Conservation (phyloP, 2,888 invertebrate genomes). For the Thecophora atra region DNA sequence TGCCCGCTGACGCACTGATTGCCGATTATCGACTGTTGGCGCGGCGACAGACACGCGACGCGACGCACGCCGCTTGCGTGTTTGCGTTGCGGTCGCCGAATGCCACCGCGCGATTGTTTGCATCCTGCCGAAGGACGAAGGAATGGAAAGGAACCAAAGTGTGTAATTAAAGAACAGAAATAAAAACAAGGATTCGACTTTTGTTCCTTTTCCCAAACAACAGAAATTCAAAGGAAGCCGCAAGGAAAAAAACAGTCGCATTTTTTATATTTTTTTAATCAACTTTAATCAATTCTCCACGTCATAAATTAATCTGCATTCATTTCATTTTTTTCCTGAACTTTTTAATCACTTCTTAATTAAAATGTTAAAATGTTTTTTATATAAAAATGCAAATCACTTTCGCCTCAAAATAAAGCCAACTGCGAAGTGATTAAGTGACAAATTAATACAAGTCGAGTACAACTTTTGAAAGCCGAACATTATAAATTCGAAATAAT, state of each 20-base stretch:
- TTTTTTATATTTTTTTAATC: not conserved
- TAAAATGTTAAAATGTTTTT: slow-evolving; percentile 5
- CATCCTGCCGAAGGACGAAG: not conserved
- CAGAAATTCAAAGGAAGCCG: no score
- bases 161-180: not conserved
- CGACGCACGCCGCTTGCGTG: slow-evolving; percentile 23
- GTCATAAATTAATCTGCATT: no score
- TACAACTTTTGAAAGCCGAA: no score
- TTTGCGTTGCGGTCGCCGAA: not conserved
- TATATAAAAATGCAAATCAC: not conserved
- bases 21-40: slow-evolving; percentile 20
- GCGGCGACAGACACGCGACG: slow-evolving; percentile 20
- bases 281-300: not conserved
- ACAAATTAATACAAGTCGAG: no score
- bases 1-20: slow-evolving; percentile 23
- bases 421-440: no score
- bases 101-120: not conserved
- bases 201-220: no score
- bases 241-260: not conserved
- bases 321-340: no score
- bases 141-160: not conserved
- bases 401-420: not conserved
- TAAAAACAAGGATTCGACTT: no score
- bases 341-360: not conserved
- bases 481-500: not conserved